Percentiles rank a stretch among this genome's conserved stretches.
These are phyloP conservation scores for Acropora yongei DNA, from an alignment of 64 coral and sea anemone genomes.

Conservation along the genomic window DNA sequence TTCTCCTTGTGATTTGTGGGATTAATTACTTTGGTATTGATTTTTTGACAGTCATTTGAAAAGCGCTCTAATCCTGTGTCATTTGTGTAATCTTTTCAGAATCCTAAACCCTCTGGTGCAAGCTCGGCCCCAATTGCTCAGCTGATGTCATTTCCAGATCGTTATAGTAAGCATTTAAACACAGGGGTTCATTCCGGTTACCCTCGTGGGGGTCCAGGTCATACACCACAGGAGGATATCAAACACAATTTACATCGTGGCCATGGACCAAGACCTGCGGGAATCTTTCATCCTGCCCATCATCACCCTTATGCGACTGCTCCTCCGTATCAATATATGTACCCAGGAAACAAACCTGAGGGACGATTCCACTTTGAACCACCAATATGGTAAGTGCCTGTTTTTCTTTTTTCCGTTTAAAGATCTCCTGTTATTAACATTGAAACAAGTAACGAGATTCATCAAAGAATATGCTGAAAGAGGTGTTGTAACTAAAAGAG, in stretches of 20 bases:
- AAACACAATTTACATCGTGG: conserved; percentile 54
- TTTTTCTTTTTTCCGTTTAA: too few relatives aligned
- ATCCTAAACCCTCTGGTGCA: conserved; percentile 83
- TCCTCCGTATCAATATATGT: conserved; percentile 80
- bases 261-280: conserved; percentile 41
- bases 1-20: too few relatives aligned
- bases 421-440: too few relatives aligned
- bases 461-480: too few relatives aligned
- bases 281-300: conserved; percentile 79
- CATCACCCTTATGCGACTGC: conserved; percentile 67
- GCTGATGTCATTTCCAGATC: conserved; percentile 77
- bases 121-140: conserved; percentile 88
- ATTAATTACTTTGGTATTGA: too few relatives aligned
- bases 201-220: conserved; percentile 29
- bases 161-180: conserved; percentile 73
- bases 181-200: conserved; percentile 66
- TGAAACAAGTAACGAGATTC: too few relatives aligned
- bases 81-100: conserved; percentile 24
- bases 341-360: conserved; percentile 69
- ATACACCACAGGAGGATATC: conserved; percentile 56
- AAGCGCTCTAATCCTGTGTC: too few relatives aligned
- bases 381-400: conserved; percentile 69
- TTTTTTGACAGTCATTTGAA: too few relatives aligned
- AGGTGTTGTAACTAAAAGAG: too few relatives aligned
- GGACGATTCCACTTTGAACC: conserved; percentile 75